Conservation (phyloP, 2,888 invertebrate species). For the Tinea trinotella region DNA sequence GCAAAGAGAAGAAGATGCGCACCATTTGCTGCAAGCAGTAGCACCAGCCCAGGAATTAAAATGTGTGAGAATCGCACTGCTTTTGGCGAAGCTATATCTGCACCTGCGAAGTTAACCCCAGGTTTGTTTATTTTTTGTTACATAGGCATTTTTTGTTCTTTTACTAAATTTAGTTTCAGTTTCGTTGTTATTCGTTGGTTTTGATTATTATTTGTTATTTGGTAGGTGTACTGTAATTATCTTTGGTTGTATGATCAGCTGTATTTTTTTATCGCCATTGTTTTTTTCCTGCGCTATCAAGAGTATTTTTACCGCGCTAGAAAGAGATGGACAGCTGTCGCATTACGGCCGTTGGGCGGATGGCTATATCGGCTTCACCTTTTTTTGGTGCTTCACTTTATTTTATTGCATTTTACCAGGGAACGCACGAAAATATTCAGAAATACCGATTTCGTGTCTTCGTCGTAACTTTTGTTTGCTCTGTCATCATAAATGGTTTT, state of each 20-base stretch:
- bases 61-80: conserved; percentile 76
- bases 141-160: background rate
- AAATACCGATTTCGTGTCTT: background rate
- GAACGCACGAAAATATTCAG: too few relatives aligned
- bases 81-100: conserved; percentile 86
- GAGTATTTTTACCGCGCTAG: conserved; percentile 61
- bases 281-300: conserved; percentile 40
- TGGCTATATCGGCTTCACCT: conserved; percentile 22
- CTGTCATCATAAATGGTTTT: background rate
- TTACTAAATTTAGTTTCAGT: background rate
- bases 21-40: conserved; percentile 81
- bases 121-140: conserved; percentile 75
- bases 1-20: conserved; percentile 93
- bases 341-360: conserved; percentile 51
- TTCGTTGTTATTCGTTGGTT: background rate
- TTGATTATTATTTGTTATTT: background rate
- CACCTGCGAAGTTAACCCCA: conserved; percentile 85
- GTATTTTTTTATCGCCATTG: conserved; percentile 53
- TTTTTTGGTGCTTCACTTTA: background rate
- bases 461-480: background rate
- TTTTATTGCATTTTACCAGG: background rate
- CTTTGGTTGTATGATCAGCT: conserved; percentile 36
- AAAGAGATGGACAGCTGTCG: conserved; percentile 44
- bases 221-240: background rate
- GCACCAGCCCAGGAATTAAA: conserved; percentile 66